These are phyloP conservation scores for Zaprionus nigranus DNA, from an alignment of 1,140 invertebrate species.

Conservation along the genomic window DNA sequence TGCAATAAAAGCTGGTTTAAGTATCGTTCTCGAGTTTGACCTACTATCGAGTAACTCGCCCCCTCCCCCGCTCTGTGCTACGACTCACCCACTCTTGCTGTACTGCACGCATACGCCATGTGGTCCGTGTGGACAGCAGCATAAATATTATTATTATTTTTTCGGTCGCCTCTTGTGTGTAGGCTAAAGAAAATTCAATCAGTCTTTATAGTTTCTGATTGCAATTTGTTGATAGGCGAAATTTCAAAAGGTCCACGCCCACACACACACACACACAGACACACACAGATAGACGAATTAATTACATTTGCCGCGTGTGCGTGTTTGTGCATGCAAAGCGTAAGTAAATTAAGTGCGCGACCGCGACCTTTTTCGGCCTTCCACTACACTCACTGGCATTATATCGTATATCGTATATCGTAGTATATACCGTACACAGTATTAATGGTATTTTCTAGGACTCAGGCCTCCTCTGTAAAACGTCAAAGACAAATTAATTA, in stretches of 20 bases:
- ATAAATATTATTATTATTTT: slow-evolving; percentile 35
- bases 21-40: background rate
- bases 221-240: slow-evolving; percentile 36
- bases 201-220: slow-evolving; percentile 44
- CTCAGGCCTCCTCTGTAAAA: background rate
- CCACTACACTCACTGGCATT: background rate
- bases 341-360: slow-evolving; percentile 31
- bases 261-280: background rate
- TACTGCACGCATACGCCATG: slow-evolving; percentile 27
- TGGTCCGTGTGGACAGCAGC: slow-evolving; percentile 17
- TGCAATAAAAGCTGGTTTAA: background rate
- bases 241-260: background rate
- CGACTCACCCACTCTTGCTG: background rate
- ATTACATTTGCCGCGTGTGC: slow-evolving; percentile 18
- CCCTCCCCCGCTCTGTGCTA: background rate
- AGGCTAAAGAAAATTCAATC: slow-evolving; percentile 40
- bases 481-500: slow-evolving; percentile 44
- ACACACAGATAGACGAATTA: slow-evolving; percentile 9
- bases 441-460: background rate
- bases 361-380: background rate
- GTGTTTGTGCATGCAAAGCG: slow-evolving; percentile 1
- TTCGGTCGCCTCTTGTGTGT: slow-evolving; percentile 1
- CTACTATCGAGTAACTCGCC: background rate
- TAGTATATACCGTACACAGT: background rate
- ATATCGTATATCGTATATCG: background rate